Evolutionary conservation across 1,140 invertebrate genomes (phyloP), one percentile per base, ranked within the genome.

Genomic region (Thalassaphorura encarpata): DNA sequence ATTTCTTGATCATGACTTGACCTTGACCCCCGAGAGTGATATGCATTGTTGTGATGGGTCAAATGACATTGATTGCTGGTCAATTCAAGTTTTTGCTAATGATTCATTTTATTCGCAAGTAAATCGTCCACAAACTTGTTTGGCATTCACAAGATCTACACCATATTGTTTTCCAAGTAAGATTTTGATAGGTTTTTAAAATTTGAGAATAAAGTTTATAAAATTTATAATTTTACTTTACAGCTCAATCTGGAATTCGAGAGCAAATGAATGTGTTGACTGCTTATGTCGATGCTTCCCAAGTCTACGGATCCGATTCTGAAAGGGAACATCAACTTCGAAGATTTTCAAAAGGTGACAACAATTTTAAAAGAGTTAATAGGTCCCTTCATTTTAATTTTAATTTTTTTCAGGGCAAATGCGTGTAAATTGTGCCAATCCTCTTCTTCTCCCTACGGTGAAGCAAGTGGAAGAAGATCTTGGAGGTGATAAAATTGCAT

Each of bases 211-310:
- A n/a, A 11, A 36, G 33, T 36, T 36, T 36, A n/a, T 36, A 11
- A n/a, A 36, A 36, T 36, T 36, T 11, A n/a, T n/a, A 11, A n/a
- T 36, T n/a, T 11, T 36, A n/a, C n/a, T 36, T 36, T n/a, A 11
- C 33, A 36, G 33, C 52, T 33, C 27, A 24, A 18, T 46, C 16
- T 41, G 61, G 63, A 19, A 28, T 52, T 0, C 75, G 95, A 26
- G 91, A 98, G 71, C 96, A 99, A 76, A 84, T 98, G 24, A 99
- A 99, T 73, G 89, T 94, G 68, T 73, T 99, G 5, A 98, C 96
- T 3, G 86, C 93, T 8, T 99, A 81, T 67, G 84, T 99, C 50
- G 96, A 99, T 74, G 94, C 83, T 0, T 98, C 95, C 0, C 88
- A 75, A 69, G 83, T 99, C 0, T 99, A 99, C 69, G 96, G 95